phyloP scores from a whole-genome alignment of 2,888 invertebrate species.

The Nudaria mundana region DNA sequence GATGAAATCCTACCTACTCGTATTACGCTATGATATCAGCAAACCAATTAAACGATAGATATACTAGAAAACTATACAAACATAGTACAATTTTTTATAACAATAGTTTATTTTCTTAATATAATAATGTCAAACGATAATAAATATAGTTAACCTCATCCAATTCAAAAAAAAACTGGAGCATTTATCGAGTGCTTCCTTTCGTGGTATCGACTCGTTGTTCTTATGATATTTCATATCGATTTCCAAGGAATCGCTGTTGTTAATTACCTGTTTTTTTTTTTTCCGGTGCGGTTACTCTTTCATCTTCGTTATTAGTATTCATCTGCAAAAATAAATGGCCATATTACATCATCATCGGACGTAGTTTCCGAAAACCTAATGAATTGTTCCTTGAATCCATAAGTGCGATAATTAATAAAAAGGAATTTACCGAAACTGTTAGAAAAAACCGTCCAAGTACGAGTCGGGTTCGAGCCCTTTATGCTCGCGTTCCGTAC shows the following conservation, averaged over 20 bases:
- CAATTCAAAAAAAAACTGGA: conserved; percentile 46
- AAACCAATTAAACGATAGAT: no score
- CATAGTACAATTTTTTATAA: no score
- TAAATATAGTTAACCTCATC: conserved; percentile 49
- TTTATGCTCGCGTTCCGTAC: no score
- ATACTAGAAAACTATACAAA: no score
- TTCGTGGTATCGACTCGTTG: conserved; percentile 46
- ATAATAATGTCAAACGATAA: conserved; percentile 64
- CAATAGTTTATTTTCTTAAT: conserved; percentile 58
- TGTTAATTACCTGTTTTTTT: conserved; percentile 46
- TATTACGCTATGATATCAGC: no score
- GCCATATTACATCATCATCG: conserved; percentile 18
- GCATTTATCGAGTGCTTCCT: conserved; percentile 69
- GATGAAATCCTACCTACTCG: no score
- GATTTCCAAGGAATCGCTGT: conserved; percentile 53
- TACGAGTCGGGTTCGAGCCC: no score
- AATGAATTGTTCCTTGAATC: conserved; percentile 5
- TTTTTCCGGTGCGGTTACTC: conserved; percentile 45
- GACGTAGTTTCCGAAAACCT: conserved; percentile 22
- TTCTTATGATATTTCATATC: conserved; percentile 46
- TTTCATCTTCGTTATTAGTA: conserved; percentile 35
- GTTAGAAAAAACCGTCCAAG: no score
- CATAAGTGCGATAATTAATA: no score
- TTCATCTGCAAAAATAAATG: conserved; percentile 30
- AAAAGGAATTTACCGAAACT: no score